Base-by-base conservation (phyloP, 2,888 invertebrate species). In the Erannis defoliaria region DNA sequence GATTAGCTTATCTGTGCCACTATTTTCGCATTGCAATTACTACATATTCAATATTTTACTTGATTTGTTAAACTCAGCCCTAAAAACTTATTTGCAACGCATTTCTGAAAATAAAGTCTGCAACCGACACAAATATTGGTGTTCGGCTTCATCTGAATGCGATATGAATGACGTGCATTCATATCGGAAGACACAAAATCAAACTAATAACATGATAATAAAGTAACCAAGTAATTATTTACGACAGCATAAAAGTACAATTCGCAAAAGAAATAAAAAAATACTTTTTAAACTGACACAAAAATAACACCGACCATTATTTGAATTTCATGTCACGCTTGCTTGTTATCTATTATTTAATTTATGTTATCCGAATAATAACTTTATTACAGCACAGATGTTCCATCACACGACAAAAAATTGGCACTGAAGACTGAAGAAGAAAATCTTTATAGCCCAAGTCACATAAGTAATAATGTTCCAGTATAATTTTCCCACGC, bases 181-280 rank as follows among this genome's bases (percentile, higher is more conserved):
- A 56, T 68, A 68, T 62, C 46, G 64, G 62, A 42, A 55, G 53
- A 59, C 43, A 49, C 43, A 55, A 55, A 65, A 63, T 63, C 65
- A 62, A 67, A 67, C 49, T 55, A 37, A 62, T 56, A 37, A 31
- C 14, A 37, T 18, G 16, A 40, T 37, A 21, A 51, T 50, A 31
- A 37, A 23, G n/a, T 35, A 50, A 33, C 49, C 35, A 23, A 14
- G 18, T n/a, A 26, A 31, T 16, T 46, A 46, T 46, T 46, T 31
- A 46, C 18, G 12, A 45, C 4, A 23, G 10, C 23, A 31, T 4
- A 5, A n/a, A n/a, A 1, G 48, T 61, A 64, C 55, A n/a, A 50
- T 16, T n/a, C 9, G 64, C 57, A 65, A 51, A 48, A 48, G 6
- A 59, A 16, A 1, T 23, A 2, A 16, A n/a, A 23, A 14, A 2